Percentiles rank a stretch among this genome's conserved stretches.
These are phyloP conservation scores for Bradypodion pumilum DNA, from an alignment of 2,797 vertebrate genomes.

Conservation along the genomic window DNA sequence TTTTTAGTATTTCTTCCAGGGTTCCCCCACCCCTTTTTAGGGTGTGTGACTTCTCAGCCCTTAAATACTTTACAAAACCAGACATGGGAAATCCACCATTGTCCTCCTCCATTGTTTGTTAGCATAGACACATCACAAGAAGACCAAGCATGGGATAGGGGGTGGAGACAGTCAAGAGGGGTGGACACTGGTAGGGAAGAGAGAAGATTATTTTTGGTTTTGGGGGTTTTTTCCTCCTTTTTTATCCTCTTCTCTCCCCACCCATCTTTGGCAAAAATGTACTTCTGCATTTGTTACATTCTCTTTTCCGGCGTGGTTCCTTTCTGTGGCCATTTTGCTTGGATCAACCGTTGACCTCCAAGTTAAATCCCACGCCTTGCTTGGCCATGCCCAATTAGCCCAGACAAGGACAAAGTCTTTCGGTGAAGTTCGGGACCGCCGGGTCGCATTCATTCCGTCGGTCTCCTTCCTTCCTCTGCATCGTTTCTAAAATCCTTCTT, in stretches of 20 bases:
- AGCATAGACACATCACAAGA: slow-evolving; percentile 69
- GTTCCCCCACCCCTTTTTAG: slow-evolving; percentile 5
- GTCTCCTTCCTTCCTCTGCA: too few species aligned
- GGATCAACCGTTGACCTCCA: slow-evolving; percentile 19
- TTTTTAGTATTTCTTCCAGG: not conserved
- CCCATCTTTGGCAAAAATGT: slow-evolving; percentile 50
- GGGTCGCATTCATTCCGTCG: not conserved
- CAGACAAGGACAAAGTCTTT: not conserved
- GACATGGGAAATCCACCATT: slow-evolving; percentile 59
- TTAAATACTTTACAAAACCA: slow-evolving; percentile 60
- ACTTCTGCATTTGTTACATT: slow-evolving; percentile 35
- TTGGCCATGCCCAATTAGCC: slow-evolving; percentile 37
- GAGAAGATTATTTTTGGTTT: not conserved
- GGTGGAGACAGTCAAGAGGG: not conserved
- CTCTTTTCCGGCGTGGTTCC: slow-evolving; percentile 40
- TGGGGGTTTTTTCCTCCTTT: slow-evolving; percentile 16
- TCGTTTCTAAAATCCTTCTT: too few species aligned
- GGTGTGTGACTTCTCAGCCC: slow-evolving; percentile 69
- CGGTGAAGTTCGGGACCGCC: not conserved
- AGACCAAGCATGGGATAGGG: slow-evolving; percentile 61
- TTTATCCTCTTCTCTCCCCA: slow-evolving; percentile 47
- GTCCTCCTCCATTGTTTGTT: slow-evolving; percentile 32
- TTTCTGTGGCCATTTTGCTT: slow-evolving; percentile 55
- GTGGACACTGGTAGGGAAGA: not conserved
- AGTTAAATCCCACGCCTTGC: slow-evolving; percentile 33